These are phyloP conservation scores for Protobothrops flavoviridis DNA, from an alignment of 2,113 vertebrate genomes.

Conservation along the genomic window DNA sequence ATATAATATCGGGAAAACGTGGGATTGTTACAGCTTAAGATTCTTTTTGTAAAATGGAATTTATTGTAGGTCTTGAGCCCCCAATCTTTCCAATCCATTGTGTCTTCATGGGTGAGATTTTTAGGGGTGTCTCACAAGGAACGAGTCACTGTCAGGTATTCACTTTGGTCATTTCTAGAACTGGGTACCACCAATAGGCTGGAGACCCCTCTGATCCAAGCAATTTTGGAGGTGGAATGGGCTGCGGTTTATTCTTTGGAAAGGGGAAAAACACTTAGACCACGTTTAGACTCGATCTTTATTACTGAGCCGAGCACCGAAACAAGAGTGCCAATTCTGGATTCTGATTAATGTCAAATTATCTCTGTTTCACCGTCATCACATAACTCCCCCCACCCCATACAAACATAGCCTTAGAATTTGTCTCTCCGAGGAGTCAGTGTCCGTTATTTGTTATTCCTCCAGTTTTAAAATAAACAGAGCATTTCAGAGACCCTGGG, in stretches of 20 bases:
- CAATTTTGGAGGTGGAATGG: background rate
- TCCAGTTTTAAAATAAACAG: background rate
- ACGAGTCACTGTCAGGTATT: background rate
- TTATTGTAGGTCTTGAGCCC: background rate
- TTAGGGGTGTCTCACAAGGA: background rate
- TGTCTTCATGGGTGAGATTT: background rate
- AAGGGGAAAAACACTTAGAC: background rate
- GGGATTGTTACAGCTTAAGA: background rate
- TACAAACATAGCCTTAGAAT: background rate
- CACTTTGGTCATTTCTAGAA: background rate
- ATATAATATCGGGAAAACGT: background rate
- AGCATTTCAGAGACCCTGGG: background rate
- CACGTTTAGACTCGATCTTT: background rate
- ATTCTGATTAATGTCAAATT: background rate
- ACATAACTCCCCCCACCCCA: too few species aligned
- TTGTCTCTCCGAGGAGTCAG: background rate
- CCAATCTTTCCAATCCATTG: background rate
- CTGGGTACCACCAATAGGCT: background rate
- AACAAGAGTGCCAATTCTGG: background rate
- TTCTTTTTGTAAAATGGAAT: background rate
- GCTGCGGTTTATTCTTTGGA: background rate
- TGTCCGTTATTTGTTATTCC: background rate
- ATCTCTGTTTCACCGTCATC: background rate
- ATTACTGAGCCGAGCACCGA: background rate
- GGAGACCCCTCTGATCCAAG: background rate